Percentiles rank a stretch among this genome's conserved stretches.
phyloP scores from a whole-genome alignment of 92 coral and sea anemone genomes.

The Anthopleura xanthogrammica region DNA sequence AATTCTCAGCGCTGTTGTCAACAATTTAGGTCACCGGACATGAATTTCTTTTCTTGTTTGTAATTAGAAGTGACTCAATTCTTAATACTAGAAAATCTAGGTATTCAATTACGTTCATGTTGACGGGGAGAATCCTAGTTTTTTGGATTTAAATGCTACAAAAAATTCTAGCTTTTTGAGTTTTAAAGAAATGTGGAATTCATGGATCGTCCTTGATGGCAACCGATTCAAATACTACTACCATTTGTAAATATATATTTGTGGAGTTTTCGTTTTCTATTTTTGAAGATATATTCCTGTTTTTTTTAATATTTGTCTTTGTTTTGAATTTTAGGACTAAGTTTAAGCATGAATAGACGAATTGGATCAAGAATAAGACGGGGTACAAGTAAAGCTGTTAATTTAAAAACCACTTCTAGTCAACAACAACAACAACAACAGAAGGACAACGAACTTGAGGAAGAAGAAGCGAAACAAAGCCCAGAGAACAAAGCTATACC shows the following conservation, averaged over 20 bases:
- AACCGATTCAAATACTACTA: conserved; percentile 13
- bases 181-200: conserved; percentile 12
- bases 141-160: conserved; percentile 17
- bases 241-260: background rate
- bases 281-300: background rate
- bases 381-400: conserved; percentile 19
- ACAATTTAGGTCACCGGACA: conserved; percentile 46
- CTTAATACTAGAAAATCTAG: conserved; percentile 42
- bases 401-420: background rate
- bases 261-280: conserved; percentile 10
- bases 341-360: conserved; percentile 17
- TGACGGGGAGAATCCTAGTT: conserved; percentile 10
- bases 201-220: conserved; percentile 1
- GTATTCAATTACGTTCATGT: conserved; percentile 27
- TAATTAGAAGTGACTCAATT: conserved; percentile 49
- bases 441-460: background rate
- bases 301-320: background rate
- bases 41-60: conserved; percentile 33
- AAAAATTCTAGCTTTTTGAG: background rate
- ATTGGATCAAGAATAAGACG: conserved; percentile 7
- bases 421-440: conserved; percentile 15
- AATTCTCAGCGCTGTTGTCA: conserved; percentile 13
- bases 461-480: background rate
- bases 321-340: conserved; percentile 22
- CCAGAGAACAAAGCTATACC: background rate